Evolutionary conservation across 2,797 vertebrate species (phyloP), one percentile per base, ranked within the genome.

Genomic region (Poecilia picta): DNA sequence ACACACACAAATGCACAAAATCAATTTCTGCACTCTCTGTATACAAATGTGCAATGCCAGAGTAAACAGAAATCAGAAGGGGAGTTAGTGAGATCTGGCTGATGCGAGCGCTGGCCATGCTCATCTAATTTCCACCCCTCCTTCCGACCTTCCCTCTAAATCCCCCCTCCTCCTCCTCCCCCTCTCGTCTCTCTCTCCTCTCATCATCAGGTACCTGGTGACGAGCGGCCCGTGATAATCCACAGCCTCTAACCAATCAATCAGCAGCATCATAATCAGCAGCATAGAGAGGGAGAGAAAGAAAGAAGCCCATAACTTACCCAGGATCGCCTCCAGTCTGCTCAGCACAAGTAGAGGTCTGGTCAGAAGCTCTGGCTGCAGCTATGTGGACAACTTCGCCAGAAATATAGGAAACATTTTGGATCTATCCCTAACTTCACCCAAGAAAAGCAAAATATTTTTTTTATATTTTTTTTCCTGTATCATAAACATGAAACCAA

Each of bases 311-410:
- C 93, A 93, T 94, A 95, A 95, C 96, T 98, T 97, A 98, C 97
- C 97, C 95, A 73, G 96, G 91, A 96, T 96, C 93, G 95, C 93
- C 95, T 95, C 94, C 96, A 96, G 96, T 95, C 95, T 95, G 95
- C 95, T 91, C 90, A 91, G 93, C 94, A 91, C 91, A 81, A 88
- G 89, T 90, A 86, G 83, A 85, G 89, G 88, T 93, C 88, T 95
- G 91, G 83, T 90, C 90, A 91, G 92, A 70, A 89, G 88, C 88
- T 93, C 88, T 90, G 89, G 91, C 91, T 89, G 92, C 87, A 91
- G 93, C 92, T 93, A 85, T 84, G 89, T 85, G 76, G 89, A 94
- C 91, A 83, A 89, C 83, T 91, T 94, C 91, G 92, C 90, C 87
- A 94, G 79, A 86, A 92, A 90, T 78, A 85, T 88, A 46, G 86